Evolutionary conservation across 2,113 vertebrate species (phyloP).

Genomic region (Marcusenius ussheri): DNA sequence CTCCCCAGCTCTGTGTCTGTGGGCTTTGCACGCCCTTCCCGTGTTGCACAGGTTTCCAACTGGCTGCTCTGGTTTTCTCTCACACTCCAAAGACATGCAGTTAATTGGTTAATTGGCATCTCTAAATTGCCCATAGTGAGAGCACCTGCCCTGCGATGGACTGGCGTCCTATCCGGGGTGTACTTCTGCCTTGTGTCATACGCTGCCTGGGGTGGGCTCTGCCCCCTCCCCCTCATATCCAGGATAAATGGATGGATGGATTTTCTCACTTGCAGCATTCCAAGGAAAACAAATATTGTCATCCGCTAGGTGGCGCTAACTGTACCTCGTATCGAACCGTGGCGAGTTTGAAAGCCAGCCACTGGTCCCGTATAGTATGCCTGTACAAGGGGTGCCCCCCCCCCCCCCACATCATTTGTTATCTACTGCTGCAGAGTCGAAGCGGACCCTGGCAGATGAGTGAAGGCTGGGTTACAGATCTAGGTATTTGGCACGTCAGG

Average conservation of each 20-base stretch:
- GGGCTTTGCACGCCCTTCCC: background rate
- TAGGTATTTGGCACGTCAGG: background rate
- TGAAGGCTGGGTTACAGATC: background rate
- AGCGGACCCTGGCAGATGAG: background rate
- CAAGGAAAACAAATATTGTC: background rate
- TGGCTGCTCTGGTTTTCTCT: background rate
- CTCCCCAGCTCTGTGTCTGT: background rate
- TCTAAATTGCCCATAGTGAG: background rate
- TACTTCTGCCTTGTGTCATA: background rate
- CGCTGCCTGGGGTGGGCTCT: background rate
- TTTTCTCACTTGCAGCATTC: background rate
- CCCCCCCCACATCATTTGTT: background rate
- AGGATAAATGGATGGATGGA: background rate
- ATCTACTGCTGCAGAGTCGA: background rate
- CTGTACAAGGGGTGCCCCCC: background rate
- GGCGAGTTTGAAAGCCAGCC: background rate
- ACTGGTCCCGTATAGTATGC: background rate
- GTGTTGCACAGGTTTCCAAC: background rate
- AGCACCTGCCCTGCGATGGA: background rate
- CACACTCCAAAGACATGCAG: background rate
- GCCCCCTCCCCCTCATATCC: background rate
- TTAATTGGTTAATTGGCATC: background rate
- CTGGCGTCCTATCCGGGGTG: background rate
- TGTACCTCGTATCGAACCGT: background rate
- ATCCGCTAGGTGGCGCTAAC: background rate